Evolutionary conservation across 2,888 invertebrate genomes (phyloP).

Genomic region (Notocelia uddmanniana): DNA sequence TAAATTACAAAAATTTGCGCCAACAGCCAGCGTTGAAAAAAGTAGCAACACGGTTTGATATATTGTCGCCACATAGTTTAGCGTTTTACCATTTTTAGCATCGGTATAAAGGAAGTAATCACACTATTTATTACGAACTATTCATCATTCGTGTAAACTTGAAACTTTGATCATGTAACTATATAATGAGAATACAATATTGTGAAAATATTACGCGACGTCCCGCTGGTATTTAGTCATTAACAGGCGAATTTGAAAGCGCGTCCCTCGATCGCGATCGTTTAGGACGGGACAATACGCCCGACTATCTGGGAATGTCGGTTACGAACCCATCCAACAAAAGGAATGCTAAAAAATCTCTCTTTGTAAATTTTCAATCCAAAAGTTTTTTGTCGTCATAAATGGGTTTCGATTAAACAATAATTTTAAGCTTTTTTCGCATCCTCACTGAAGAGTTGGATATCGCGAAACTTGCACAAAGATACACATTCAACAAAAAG

Average conservation of each 20-base stretch:
- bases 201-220: conserved; percentile 75
- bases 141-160: conserved; percentile 62
- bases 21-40: conserved; percentile 22
- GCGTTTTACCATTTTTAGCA: conserved; percentile 30
- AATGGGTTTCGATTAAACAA: conserved; percentile 78
- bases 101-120: conserved; percentile 45
- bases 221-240: conserved; percentile 83
- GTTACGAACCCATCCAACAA: conserved; percentile 78
- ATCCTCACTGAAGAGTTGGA: conserved; percentile 76
- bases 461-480: conserved; percentile 80
- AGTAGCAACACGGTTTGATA: conserved; percentile 16
- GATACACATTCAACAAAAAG: conserved; percentile 75
- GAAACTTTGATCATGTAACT: conserved; percentile 61
- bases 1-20: conserved; percentile 20
- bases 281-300: conserved; percentile 77
- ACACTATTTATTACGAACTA: conserved; percentile 52
- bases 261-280: conserved; percentile 69
- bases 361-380: conserved; percentile 71
- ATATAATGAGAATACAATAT: conserved; percentile 73
- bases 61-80: conserved; percentile 21
- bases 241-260: conserved; percentile 73
- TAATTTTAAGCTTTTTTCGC: conserved; percentile 71
- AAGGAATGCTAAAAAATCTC: conserved; percentile 78
- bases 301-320: conserved; percentile 82
- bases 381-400: conserved; percentile 71